These are phyloP conservation scores for Spodoptera exigua DNA, from an alignment of 2,888 invertebrate genomes.

Conservation along the genomic window DNA sequence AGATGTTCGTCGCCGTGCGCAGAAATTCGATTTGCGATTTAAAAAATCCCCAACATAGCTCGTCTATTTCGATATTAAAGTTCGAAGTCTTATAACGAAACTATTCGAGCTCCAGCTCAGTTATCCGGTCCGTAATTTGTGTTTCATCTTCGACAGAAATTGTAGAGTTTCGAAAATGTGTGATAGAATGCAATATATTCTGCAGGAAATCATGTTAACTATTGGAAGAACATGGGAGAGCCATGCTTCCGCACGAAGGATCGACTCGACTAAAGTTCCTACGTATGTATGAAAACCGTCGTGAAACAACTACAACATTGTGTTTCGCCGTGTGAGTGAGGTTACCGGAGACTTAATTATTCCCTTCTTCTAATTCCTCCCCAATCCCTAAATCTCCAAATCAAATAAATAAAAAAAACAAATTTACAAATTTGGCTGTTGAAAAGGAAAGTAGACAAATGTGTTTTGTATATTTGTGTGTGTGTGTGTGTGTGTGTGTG, in stretches of 20 bases:
- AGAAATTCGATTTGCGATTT: conserved; percentile 43
- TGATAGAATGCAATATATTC: conserved; percentile 8
- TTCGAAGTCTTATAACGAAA: conserved; percentile 38
- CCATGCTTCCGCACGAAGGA: no score
- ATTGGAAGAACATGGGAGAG: no score
- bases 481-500: conserved; percentile 28
- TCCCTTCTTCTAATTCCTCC: no score
- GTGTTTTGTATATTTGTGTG: conserved; percentile 11
- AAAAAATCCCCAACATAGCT: conserved; percentile 28
- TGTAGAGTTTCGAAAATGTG: conserved; percentile 17
- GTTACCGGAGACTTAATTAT: no score
- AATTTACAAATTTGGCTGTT: conserved; percentile 28
- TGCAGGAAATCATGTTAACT: conserved; percentile 1
- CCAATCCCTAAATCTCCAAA: no score
- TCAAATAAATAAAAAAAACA: no score
- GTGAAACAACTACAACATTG: no score
- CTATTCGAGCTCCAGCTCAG: conserved; percentile 25
- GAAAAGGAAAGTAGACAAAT: conserved; percentile 25
- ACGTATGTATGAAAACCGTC: no score
- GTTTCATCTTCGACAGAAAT: conserved; percentile 24
- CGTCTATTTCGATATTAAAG: conserved; percentile 26
- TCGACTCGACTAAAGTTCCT: no score
- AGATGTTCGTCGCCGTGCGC: conserved; percentile 19
- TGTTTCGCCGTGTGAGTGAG: no score
- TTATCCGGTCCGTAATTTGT: conserved; percentile 28